Percentiles rank a stretch among this genome's conserved stretches.
These are phyloP conservation scores for Cheumatopsyche charites DNA, from an alignment of 1,140 invertebrate species.

Conservation along the genomic window DNA sequence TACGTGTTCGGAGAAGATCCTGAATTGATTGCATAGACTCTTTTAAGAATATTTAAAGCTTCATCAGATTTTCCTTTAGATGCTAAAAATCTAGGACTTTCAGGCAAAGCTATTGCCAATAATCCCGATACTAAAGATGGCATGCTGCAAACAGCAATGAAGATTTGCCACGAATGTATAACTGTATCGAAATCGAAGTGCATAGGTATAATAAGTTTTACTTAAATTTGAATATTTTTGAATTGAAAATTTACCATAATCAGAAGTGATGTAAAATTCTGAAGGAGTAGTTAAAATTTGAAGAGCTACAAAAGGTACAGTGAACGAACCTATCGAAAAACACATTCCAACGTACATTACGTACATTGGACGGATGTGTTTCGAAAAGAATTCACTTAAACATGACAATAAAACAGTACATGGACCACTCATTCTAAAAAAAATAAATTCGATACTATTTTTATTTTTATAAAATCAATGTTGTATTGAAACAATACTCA, in stretches of 20 bases:
- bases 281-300: conserved; percentile 57
- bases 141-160: conserved; percentile 68
- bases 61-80: conserved; percentile 70
- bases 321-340: conserved; percentile 62
- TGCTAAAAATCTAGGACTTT: conserved; percentile 84
- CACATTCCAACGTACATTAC: conserved; percentile 69
- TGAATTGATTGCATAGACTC: conserved; percentile 68
- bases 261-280: conserved; percentile 51
- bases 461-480: neutral
- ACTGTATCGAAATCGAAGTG: conserved; percentile 51
- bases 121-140: conserved; percentile 69
- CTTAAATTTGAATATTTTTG: neutral
- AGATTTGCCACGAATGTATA: conserved; percentile 78
- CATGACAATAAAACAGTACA: conserved; percentile 74
- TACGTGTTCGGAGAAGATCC: conserved; percentile 64
- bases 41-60: conserved; percentile 66
- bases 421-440: conserved; percentile 63
- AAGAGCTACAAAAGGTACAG: conserved; percentile 64
- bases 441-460: neutral
- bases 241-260: conserved; percentile 52
- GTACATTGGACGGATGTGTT: conserved; percentile 65
- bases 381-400: conserved; percentile 70
- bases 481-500: conserved; percentile 55
- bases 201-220: neutral
- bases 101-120: conserved; percentile 71